Percentiles rank a stretch among this genome's conserved stretches.
phyloP scores from a whole-genome alignment of 2,113 vertebrate genomes.

The Pseudopipra pipra region DNA sequence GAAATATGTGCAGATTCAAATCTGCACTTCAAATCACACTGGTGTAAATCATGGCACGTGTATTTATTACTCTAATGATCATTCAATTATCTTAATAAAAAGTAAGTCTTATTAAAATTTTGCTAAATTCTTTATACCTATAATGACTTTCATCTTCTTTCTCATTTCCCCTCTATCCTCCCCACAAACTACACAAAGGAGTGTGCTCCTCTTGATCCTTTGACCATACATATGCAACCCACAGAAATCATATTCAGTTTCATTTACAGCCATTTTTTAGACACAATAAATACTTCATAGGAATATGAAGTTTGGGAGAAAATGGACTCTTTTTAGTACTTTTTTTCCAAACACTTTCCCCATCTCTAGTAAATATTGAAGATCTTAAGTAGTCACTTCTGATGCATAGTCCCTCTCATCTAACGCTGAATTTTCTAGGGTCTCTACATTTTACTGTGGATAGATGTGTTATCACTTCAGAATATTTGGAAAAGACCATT shows the following conservation, averaged over 20 bases:
- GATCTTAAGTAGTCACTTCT: background rate
- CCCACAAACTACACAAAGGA: background rate
- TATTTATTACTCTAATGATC: background rate
- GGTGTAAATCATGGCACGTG: background rate
- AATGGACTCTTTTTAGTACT: background rate
- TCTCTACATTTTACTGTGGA: background rate
- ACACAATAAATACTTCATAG: background rate
- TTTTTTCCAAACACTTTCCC: background rate
- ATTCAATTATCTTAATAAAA: background rate
- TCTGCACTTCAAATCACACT: background rate
- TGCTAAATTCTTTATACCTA: background rate
- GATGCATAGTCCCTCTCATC: background rate
- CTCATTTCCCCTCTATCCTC: background rate
- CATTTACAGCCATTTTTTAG: background rate
- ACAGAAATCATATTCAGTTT: background rate
- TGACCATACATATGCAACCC: background rate
- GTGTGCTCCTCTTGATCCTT: fast-evolving
- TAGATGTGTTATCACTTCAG: background rate
- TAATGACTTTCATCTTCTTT: background rate
- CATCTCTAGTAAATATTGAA: background rate
- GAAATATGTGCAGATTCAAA: background rate
- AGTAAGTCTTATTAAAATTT: background rate
- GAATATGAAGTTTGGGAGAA: background rate
- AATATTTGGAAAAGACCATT: background rate
- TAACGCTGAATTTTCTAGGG: background rate